Percentiles rank a stretch among this genome's conserved stretches.
phyloP scores from a whole-genome alignment of 2,797 vertebrate species.

The Urosaurus nigricauda region DNA sequence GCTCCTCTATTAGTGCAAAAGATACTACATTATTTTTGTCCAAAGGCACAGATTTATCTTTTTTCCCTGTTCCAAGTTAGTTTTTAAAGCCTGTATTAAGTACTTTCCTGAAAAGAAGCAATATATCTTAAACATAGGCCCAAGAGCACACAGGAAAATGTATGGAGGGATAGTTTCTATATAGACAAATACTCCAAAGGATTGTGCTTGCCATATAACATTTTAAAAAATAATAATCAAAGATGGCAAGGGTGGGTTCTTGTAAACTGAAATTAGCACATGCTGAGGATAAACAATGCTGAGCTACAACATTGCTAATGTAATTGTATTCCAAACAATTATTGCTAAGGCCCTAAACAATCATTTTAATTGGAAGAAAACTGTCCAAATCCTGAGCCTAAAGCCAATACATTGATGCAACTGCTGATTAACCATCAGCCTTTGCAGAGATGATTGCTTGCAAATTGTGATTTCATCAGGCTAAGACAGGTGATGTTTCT shows the following conservation, averaged over 20 bases:
- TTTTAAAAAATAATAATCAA: neutral
- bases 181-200: neutral
- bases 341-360: neutral
- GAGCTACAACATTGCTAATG: neutral
- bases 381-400: neutral
- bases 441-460: neutral
- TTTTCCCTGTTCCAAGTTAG: neutral
- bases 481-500: neutral
- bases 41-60: neutral
- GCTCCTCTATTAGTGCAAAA: neutral
- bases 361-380: neutral
- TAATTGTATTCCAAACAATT: neutral
- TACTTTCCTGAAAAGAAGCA: no score
- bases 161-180: neutral
- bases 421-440: neutral
- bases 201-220: neutral
- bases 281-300: neutral
- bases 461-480: neutral
- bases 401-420: neutral
- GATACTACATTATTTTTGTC: neutral
- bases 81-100: neutral
- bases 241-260: neutral
- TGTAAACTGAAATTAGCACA: neutral
- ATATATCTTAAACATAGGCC: neutral
- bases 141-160: neutral